phyloP scores from a whole-genome alignment of 2,888 invertebrate species.

The Rhodophaea formosa region DNA sequence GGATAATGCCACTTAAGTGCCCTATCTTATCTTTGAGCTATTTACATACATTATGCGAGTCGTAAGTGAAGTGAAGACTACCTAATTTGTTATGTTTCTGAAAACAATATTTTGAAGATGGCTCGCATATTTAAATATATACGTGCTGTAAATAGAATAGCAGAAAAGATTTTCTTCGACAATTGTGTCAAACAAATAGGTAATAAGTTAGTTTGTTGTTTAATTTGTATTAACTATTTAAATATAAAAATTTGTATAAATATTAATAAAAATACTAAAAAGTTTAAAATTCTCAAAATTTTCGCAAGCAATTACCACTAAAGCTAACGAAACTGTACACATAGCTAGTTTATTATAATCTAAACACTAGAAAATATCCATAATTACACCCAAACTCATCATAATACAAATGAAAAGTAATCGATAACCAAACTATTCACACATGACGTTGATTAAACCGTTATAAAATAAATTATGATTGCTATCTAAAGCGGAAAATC shows the following conservation, averaged over 20 bases:
- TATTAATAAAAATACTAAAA: too few relatives aligned
- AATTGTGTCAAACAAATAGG: too few relatives aligned
- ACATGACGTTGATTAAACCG: background rate
- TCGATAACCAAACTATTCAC: background rate
- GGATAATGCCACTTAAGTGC: slow-evolving; percentile 3
- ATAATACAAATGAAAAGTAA: background rate
- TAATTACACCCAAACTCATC: too few relatives aligned
- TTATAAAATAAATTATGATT: slow-evolving; percentile 9
- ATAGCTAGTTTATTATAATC: too few relatives aligned
- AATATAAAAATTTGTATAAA: too few relatives aligned
- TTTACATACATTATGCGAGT: background rate
- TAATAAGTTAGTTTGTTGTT: too few relatives aligned
- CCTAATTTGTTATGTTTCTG: background rate
- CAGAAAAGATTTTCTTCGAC: too few relatives aligned
- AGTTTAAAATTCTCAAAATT: too few relatives aligned
- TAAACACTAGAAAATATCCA: too few relatives aligned
- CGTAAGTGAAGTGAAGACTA: background rate
- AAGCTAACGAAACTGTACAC: too few relatives aligned
- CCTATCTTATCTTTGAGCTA: slow-evolving; percentile 3
- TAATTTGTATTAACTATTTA: too few relatives aligned
- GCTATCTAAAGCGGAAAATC: slow-evolving; percentile 32
- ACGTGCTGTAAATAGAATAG: background rate
- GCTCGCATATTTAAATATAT: background rate
- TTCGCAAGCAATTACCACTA: too few relatives aligned
- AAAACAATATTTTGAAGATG: background rate